Conservation (phyloP, 1,140 invertebrate genomes). For the Aphis craccivora region DNA sequence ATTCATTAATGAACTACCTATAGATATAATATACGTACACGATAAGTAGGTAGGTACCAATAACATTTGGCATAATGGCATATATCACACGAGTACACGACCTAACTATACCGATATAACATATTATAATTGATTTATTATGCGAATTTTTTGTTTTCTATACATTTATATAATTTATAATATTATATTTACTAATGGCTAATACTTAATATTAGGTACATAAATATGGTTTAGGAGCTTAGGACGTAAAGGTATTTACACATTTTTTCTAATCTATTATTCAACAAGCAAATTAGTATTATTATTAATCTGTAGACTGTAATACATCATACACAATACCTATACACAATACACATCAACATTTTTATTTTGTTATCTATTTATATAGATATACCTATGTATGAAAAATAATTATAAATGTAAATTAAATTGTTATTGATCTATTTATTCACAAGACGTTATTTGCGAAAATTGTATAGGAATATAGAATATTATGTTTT, state of each 20-base stretch:
- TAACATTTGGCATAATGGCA: no score
- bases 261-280: not conserved
- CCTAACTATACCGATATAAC: no score
- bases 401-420: not conserved
- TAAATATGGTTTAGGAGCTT: no score
- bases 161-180: not conserved
- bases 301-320: not conserved
- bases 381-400: not conserved
- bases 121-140: not conserved
- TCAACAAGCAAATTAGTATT: not conserved
- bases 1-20: not conserved
- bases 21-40: no score
- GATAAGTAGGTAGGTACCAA: not conserved
- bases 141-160: not conserved
- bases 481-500: no score
- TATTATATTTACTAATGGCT: no score
- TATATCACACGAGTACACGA: no score
- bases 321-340: not conserved
- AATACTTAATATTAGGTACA: not conserved
- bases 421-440: not conserved
- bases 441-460: not conserved
- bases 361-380: not conserved
- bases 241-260: not conserved
- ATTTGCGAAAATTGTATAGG: no score
- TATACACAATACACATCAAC: not conserved